Percentiles rank a stretch among this genome's conserved stretches.
Evolutionary conservation across 2,113 vertebrate genomes (phyloP).

Genomic region (Lagopus leucura): DNA sequence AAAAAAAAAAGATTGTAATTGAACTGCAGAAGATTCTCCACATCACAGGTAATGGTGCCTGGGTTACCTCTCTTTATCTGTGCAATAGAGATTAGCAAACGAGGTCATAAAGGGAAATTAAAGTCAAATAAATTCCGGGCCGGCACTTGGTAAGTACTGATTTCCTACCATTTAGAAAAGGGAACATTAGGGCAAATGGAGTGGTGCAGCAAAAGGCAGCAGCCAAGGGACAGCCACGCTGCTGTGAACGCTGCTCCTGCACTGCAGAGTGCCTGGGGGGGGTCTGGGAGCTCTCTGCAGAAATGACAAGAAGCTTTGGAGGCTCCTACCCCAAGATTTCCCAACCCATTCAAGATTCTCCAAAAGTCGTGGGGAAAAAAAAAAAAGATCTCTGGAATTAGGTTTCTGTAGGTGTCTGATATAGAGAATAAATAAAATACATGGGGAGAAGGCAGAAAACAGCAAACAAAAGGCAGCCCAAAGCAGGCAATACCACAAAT

Average conservation of each 20-base stretch:
- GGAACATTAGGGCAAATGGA: constrained; percentile 8
- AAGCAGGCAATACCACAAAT: constrained; percentile 5
- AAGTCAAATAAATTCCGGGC: constrained; percentile 66
- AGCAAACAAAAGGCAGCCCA: not conserved
- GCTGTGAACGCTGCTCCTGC: rapidly evolving
- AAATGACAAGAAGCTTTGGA: not conserved
- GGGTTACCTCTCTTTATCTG: constrained; percentile 71
- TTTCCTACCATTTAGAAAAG: constrained; percentile 27
- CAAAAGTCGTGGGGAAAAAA: not conserved
- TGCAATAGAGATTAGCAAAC: constrained; percentile 66
- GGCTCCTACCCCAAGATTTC: not conserved
- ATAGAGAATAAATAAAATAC: constrained; percentile 12
- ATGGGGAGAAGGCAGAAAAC: not conserved
- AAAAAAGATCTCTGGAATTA: not conserved
- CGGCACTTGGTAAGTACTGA: constrained; percentile 37
- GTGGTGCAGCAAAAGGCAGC: constrained; percentile 1
- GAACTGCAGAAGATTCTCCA: constrained; percentile 67
- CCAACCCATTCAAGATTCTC: not conserved
- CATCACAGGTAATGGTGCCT: constrained; percentile 53
- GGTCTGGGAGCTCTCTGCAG: not conserved
- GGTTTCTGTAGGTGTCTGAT: not conserved
- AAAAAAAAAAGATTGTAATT: constrained; percentile 52
- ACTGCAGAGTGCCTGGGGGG: rapidly evolving
- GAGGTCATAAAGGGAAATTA: constrained; percentile 69
- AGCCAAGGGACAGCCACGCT: not conserved